These are phyloP conservation scores for Zaprionus obscuricornis DNA, from an alignment of 2,888 invertebrate genomes.

Conservation along the genomic window DNA sequence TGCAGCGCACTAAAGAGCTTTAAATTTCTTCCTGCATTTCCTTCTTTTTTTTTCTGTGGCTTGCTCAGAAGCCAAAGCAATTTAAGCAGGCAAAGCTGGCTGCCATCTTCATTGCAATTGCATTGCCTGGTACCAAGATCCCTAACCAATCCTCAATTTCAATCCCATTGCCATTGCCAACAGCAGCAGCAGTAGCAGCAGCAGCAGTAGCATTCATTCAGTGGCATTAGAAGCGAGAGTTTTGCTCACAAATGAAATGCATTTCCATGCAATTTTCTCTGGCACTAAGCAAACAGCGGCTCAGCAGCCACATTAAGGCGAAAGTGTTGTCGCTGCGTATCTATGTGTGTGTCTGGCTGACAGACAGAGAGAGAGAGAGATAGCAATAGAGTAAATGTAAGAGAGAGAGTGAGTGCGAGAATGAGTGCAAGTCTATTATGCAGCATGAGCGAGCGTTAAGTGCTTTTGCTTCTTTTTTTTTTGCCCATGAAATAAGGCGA, in stretches of 20 bases:
- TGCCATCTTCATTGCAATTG: too few relatives aligned
- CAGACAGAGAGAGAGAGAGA: slow-evolving; percentile 2
- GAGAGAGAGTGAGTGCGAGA: neutral
- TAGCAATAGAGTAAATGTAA: neutral
- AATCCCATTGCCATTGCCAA: slow-evolving; percentile 35
- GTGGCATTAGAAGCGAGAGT: slow-evolving; percentile 63
- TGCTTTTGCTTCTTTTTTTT: slow-evolving; percentile 58
- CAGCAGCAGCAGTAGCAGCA: slow-evolving; percentile 19
- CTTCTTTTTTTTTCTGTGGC: slow-evolving; percentile 6
- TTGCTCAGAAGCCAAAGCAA: slow-evolving; percentile 39
- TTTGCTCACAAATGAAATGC: slow-evolving; percentile 63
- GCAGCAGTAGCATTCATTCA: slow-evolving; percentile 36
- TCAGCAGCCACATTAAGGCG: slow-evolving; percentile 53
- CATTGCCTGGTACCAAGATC: slow-evolving; percentile 9
- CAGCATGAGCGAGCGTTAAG: slow-evolving; percentile 49
- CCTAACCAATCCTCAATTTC: slow-evolving; percentile 15
- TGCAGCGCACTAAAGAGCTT: slow-evolving; percentile 39
- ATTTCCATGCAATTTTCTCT: slow-evolving; percentile 68
- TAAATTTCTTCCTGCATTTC: slow-evolving; percentile 15
- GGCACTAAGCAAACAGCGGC: slow-evolving; percentile 34
- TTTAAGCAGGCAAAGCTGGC: slow-evolving; percentile 9
- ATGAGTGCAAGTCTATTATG: slow-evolving; percentile 39
- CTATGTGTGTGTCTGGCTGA: neutral
- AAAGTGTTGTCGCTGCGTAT: slow-evolving; percentile 40
- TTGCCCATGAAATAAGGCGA: slow-evolving; percentile 38